Evolutionary conservation across 1,140 invertebrate genomes (phyloP), one percentile per base, ranked within the genome.

Genomic region (Paralvinella palmiformis): DNA sequence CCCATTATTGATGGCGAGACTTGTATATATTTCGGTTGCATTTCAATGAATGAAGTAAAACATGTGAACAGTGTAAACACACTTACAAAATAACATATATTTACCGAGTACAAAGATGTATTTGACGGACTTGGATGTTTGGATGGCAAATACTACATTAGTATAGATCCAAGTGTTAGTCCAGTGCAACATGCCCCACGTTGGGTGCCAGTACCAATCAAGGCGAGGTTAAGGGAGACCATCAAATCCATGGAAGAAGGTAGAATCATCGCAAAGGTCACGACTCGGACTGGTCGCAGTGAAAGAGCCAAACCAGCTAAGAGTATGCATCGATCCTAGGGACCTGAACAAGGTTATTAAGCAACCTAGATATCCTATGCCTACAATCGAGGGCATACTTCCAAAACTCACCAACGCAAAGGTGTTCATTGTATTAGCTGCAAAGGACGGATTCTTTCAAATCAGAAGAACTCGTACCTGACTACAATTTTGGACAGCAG

Each of bases 291-390:
- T 68, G 29, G 53, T 69, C 50, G 50, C 62, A 15, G 53, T 48
- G 29, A 69, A 68, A 50, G n/a, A n/a, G n/a, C 56, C 66, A 3
- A 64, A 68, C 45, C 55, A 62, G 10, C 36, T 32, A 29, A 22
- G 68, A 60, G 17, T 68, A 5, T 68, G 68, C 32, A 20, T 65
- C 20, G 68, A 65, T 35, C 62, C 56, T 3, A 31, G 56, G 32
- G 29, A 68, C 56, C 60, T 77, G 41, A 78, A 77, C 63, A 62
- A 67, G 63, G 67, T 59, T 37, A 67, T 71, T 27, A 22, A 27
- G 45, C 58, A 63, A 17, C 36, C 50, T 3, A 63, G 53, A 44
- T 64, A 67, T 57, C n/a, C n/a, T n/a, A n/a, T n/a, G n/a, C n/a
- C n/a, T n/a, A 32, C 55, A 6, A 57, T 33, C n/a, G 55, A 57